Conservation (phyloP, 2,888 invertebrate species). For the Trisateles emortualis region DNA sequence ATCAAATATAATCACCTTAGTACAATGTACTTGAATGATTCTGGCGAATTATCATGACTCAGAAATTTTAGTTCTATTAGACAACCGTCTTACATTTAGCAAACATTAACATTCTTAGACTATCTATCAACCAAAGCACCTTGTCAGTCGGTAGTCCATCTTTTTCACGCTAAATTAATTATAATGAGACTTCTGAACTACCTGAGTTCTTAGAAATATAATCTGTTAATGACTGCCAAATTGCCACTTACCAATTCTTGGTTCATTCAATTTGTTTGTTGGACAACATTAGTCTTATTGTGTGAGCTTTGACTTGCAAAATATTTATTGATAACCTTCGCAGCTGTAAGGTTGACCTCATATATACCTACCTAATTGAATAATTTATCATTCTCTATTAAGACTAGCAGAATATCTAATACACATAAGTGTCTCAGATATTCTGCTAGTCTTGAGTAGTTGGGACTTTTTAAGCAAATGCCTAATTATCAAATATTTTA, state of each 20-base stretch:
- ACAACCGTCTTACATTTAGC: neutral
- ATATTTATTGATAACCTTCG: too few species aligned
- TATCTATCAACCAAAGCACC: neutral
- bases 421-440: too few species aligned
- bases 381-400: too few species aligned
- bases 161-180: conserved; percentile 13
- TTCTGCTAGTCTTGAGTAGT: too few species aligned
- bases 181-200: conserved; percentile 3
- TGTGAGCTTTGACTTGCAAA: neutral
- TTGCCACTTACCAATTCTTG: neutral
- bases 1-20: conserved; percentile 25
- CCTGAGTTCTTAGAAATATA: conserved; percentile 13
- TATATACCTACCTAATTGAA: too few species aligned
- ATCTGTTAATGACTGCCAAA: conserved; percentile 13
- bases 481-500: too few species aligned
- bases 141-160: neutral
- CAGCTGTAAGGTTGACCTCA: too few species aligned
- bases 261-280: neutral
- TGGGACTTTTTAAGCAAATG: too few species aligned
- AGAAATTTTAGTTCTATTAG: neutral
- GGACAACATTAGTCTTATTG: neutral
- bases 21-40: neutral
- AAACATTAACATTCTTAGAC: neutral
- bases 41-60: neutral
- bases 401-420: too few species aligned